phyloP scores from a whole-genome alignment of 1,140 invertebrate genomes.

The Episyrphus balteatus region DNA sequence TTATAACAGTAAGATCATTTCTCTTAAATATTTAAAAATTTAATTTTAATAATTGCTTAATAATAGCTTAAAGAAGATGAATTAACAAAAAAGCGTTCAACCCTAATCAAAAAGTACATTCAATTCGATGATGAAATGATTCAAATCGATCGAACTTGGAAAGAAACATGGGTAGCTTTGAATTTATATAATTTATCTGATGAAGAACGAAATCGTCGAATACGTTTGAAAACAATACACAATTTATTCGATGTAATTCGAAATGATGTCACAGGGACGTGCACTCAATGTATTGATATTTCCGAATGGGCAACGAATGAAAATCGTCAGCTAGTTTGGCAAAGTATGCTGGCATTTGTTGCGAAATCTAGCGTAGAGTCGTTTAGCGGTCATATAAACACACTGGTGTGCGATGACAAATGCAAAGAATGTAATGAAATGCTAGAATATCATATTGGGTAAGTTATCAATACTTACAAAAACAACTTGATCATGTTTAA shows the following conservation, averaged over 20 bases:
- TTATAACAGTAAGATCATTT: slow-evolving; percentile 13
- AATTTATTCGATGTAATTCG: slow-evolving; percentile 34
- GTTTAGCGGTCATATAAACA: slow-evolving; percentile 31
- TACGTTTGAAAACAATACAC: slow-evolving; percentile 28
- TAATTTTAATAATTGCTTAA: no score
- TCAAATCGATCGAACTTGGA: slow-evolving; percentile 30
- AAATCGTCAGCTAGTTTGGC: slow-evolving; percentile 32
- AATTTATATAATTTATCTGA: slow-evolving; percentile 32
- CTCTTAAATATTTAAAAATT: no score
- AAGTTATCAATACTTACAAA: slow-evolving; percentile 7
- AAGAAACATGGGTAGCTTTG: slow-evolving; percentile 30
- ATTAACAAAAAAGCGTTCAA: slow-evolving; percentile 20
- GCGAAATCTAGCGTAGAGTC: slow-evolving; percentile 32
- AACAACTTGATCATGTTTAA: not conserved
- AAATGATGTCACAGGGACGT: slow-evolving; percentile 27
- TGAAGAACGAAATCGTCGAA: slow-evolving; percentile 28
- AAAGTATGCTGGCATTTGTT: slow-evolving; percentile 33
- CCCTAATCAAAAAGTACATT: slow-evolving; percentile 30
- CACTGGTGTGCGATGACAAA: slow-evolving; percentile 25
- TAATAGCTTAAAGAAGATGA: slow-evolving; percentile 25
- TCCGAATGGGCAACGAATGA: slow-evolving; percentile 31
- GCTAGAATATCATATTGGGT: slow-evolving; percentile 32
- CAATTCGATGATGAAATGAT: slow-evolving; percentile 35
- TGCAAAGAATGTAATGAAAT: slow-evolving; percentile 31
- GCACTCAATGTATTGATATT: slow-evolving; percentile 21